Evolutionary conservation across 2,113 vertebrate species (phyloP).

Genomic region (Acanthisitta chloris): DNA sequence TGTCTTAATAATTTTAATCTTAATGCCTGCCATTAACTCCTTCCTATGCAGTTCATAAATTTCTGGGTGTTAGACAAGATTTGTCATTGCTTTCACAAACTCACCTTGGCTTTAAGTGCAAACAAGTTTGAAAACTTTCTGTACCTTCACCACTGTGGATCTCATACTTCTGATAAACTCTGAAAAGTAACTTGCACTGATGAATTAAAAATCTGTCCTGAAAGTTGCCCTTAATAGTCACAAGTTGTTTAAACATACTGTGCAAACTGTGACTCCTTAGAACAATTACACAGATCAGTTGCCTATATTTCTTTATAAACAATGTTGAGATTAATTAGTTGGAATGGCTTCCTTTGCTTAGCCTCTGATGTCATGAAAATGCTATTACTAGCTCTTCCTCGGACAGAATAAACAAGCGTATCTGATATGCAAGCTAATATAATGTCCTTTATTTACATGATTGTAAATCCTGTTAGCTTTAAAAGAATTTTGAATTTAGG

Average conservation of each 20-base stretch:
- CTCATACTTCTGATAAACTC: background rate
- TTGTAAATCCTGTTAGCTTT: conserved; percentile 62
- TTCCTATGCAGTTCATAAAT: background rate
- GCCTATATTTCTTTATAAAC: conserved; percentile 62
- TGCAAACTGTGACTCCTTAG: conserved; percentile 63
- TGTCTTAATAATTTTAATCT: background rate
- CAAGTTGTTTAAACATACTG: conserved; percentile 27
- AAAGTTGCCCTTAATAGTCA: conserved; percentile 4
- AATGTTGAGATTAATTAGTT: conserved; percentile 63
- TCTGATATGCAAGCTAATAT: conserved; percentile 64
- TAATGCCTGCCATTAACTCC: background rate
- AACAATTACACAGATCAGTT: conserved; percentile 55
- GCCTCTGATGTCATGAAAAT: conserved; percentile 71
- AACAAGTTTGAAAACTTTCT: background rate
- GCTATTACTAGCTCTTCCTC: conserved; percentile 67
- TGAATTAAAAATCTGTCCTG: conserved; percentile 42
- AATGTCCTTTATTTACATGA: conserved; percentile 63
- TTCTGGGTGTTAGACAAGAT: background rate
- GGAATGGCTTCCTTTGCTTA: conserved; percentile 67
- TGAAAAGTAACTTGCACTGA: background rate
- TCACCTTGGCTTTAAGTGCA: background rate
- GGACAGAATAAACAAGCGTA: conserved; percentile 65
- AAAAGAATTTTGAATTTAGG: conserved; percentile 54
- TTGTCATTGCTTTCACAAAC: background rate
- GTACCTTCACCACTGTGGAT: background rate